Evolutionary conservation across 2,797 vertebrate genomes (phyloP).

Genomic region (Pseudomugil tenellus): DNA sequence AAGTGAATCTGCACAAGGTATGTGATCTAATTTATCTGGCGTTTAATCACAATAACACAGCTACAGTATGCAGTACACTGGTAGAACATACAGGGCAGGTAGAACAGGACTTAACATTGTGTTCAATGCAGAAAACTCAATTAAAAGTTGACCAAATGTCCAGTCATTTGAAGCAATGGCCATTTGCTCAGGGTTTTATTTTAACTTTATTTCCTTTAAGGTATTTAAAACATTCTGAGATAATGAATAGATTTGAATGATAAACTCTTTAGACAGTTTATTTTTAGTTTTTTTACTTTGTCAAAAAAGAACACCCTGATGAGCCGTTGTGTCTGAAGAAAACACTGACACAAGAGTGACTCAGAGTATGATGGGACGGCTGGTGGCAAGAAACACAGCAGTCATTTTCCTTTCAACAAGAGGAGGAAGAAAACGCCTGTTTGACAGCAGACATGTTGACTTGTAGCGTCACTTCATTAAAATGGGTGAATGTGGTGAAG

Average conservation of each 20-base stretch:
- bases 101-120: background rate
- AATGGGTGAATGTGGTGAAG: background rate
- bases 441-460: background rate
- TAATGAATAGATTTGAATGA: background rate
- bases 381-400: background rate
- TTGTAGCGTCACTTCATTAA: background rate
- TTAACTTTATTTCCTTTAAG: background rate
- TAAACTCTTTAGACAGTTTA: background rate
- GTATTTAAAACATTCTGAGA: background rate
- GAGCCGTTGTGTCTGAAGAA: background rate
- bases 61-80: background rate
- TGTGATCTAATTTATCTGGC: conserved; percentile 14
- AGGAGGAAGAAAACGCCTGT: background rate
- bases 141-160: conserved; percentile 4
- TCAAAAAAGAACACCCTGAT: background rate
- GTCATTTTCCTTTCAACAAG: background rate
- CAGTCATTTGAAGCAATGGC: background rate
- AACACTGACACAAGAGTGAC: background rate
- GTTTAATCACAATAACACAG: conserved; percentile 18
- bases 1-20: conserved; percentile 9
- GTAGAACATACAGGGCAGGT: conserved; percentile 1
- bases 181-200: no score
- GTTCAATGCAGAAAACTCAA: conserved; percentile 6
- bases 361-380: background rate
- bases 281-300: background rate